Percentiles rank a stretch among this genome's conserved stretches.
Conservation (phyloP, 2,797 vertebrate species). For the Chelidonichthys spinosus region DNA sequence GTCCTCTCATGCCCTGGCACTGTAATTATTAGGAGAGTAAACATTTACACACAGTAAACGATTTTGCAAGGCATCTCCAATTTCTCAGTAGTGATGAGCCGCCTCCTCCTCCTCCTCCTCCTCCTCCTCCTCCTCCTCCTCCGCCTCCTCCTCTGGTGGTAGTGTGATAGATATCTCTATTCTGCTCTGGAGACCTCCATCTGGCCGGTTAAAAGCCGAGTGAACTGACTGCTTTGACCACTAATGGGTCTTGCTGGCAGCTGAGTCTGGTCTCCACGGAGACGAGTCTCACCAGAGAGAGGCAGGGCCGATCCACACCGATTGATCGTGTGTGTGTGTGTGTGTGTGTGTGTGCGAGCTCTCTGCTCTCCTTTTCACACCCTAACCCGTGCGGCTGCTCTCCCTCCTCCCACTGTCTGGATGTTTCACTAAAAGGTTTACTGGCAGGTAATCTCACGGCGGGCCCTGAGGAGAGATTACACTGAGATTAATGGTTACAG, state of each 20-base stretch:
- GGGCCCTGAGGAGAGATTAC: constrained; percentile 52
- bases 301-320: constrained; percentile 40
- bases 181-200: constrained; percentile 59
- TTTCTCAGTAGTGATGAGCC: constrained; percentile 12
- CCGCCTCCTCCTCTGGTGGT: not conserved
- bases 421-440: constrained; percentile 46
- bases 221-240: constrained; percentile 47
- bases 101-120: not conserved
- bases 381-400: constrained; percentile 13
- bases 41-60: constrained; percentile 17
- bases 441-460: constrained; percentile 48
- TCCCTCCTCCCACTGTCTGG: constrained; percentile 24
- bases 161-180: constrained; percentile 45
- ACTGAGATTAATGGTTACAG: constrained; percentile 30
- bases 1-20: not conserved
- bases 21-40: constrained; percentile 29
- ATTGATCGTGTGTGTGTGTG: constrained; percentile 57
- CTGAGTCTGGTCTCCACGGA: constrained; percentile 77
- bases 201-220: constrained; percentile 67
- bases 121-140: not conserved
- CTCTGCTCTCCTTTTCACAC: constrained; percentile 26
- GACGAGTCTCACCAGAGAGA: constrained; percentile 62
- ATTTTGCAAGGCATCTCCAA: constrained; percentile 24
- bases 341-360: constrained; percentile 23
- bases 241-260: constrained; percentile 77